A percentile compares a stretch with the other conserved stretches of the same genome.
Conservation (phyloP, 37 sponge, comb jelly and placozoan species). For the Halisarca cf. caerulea region DNA sequence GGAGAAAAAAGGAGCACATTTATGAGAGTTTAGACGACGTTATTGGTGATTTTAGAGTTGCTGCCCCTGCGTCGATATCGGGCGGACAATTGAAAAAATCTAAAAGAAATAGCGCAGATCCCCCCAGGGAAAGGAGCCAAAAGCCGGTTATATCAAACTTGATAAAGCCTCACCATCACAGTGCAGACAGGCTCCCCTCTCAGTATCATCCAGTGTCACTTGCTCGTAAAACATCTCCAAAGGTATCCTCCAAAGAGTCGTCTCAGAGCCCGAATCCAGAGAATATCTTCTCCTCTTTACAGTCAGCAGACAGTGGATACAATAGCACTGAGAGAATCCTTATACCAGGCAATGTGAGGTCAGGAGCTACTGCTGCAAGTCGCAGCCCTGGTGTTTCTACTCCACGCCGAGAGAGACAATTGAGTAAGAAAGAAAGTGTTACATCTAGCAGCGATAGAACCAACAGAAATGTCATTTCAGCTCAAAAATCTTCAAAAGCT, state of each 20-base stretch:
- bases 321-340: not conserved
- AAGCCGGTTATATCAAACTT: not conserved
- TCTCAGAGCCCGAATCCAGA: not conserved
- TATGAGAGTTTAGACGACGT: conserved; percentile 34
- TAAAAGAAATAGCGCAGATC: too few relatives aligned
- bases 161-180: not conserved
- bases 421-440: not conserved
- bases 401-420: not conserved
- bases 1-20: conserved; percentile 35
- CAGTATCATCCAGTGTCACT: not conserved
- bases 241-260: not conserved
- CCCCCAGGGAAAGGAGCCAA: not conserved
- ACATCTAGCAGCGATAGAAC: not conserved
- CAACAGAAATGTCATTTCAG: not conserved
- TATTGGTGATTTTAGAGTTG: not conserved
- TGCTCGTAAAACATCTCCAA: not conserved
- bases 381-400: not conserved
- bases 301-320: conserved; percentile 25
- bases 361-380: not conserved
- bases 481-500: not conserved
- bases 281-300: conserved; percentile 3
- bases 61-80: too few relatives aligned
- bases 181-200: not conserved
- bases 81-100: not conserved
- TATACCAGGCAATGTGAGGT: not conserved